Evolutionary conservation across 2,797 vertebrate species (phyloP), one percentile per base, ranked within the genome.

Genomic region (Iguana delicatissima): DNA sequence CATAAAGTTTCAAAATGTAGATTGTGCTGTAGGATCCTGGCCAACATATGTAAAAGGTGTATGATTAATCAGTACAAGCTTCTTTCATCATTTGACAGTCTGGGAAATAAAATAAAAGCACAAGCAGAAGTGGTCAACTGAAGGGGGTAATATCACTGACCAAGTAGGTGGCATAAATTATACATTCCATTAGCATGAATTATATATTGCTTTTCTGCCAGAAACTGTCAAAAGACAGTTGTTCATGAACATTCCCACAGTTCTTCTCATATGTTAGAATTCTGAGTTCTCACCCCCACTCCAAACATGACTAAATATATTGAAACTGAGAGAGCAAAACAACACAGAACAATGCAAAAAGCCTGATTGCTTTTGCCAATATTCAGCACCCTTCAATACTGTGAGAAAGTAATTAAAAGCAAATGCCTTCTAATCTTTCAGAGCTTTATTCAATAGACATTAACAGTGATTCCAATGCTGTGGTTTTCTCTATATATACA

Each of bases 381-480:
- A 62, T 83, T 64, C 73, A 80, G 77, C 42, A 74, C 35, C 55
- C 69, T 32, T 46, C 26, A 85, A 59, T 80, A 29, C 24, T 84
- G 81, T 79, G 80, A 92, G 73, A 87, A 83, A 87, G 55, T 90
- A 95, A 95, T 93, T 90, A 93, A 87, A 87, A 90, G 81, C 18
- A 90, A 90, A 57, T 87, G 50, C 86, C 62, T 85, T 52, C 72
- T 59, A 85, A 6, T 93, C 91, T 91, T 86, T 81, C 88, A 91
- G 57, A 38, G 10, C 72, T 92, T 81, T 85, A 80, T 91, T 91
- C 90, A 90, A 85, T 32, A 77, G 52, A 57, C 57, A 84, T 86
- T 93, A 92, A 84, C 59, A 88, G 90, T 89, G 92, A 86, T 93
- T 90, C 87, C 92, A 96, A 95, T 87, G 92, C 85, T 92, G 93